phyloP scores from a whole-genome alignment of 2,797 vertebrate species.

The Siniperca obscura region DNA sequence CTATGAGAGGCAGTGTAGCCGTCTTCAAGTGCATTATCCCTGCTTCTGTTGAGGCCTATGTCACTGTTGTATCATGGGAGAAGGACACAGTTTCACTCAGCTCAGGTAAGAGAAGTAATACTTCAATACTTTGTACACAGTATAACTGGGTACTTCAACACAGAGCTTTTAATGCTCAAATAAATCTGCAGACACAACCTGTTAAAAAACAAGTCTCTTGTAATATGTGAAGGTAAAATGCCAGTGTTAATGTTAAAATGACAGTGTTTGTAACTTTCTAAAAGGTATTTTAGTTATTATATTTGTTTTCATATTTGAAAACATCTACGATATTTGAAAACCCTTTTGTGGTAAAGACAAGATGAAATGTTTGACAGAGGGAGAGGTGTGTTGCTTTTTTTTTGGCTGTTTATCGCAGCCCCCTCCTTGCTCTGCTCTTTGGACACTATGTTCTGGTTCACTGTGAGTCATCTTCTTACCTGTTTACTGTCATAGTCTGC shows the following conservation, averaged over 20 bases:
- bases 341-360: background rate
- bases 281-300: background rate
- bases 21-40: slow-evolving; percentile 99
- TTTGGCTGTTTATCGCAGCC: slow-evolving; percentile 24
- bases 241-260: background rate
- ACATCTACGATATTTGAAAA: too few relatives aligned
- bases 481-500: slow-evolving; percentile 65
- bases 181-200: background rate
- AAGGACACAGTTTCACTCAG: slow-evolving; percentile 99
- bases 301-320: background rate
- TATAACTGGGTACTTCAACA: background rate
- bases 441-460: slow-evolving; percentile 53
- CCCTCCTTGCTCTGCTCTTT: slow-evolving; percentile 32
- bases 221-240: slow-evolving; percentile 7
- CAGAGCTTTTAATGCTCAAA: background rate
- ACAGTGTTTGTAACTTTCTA: background rate
- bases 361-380: background rate
- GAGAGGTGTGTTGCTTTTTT: slow-evolving; percentile 8
- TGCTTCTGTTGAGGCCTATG: slow-evolving; percentile 97
- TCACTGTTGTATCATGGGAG: slow-evolving; percentile 99
- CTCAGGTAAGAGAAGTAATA: slow-evolving; percentile 91
- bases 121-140: background rate
- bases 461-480: slow-evolving; percentile 70
- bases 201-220: background rate
- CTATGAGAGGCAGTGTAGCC: slow-evolving; percentile 99